These are phyloP conservation scores for Pseudomyrmex concolor DNA, from an alignment of 1,140 invertebrate genomes.

Conservation along the genomic window DNA sequence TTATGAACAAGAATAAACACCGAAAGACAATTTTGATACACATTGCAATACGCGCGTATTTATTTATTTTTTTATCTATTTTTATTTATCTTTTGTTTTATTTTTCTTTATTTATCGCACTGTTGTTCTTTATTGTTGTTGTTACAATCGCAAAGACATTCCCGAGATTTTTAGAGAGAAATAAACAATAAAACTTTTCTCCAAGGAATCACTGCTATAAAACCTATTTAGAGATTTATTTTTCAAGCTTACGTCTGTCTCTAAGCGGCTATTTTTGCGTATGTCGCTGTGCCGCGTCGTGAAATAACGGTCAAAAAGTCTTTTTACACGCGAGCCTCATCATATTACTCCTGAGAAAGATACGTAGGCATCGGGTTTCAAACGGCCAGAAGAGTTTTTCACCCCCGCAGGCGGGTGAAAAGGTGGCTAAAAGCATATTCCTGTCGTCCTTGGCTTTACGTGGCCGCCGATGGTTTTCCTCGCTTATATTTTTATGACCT, in stretches of 20 bases:
- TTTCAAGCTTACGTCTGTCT: slow-evolving; percentile 7
- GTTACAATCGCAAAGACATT: slow-evolving; percentile 4
- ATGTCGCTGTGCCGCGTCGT: background rate
- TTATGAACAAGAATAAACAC: background rate
- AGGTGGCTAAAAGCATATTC: slow-evolving; percentile 78
- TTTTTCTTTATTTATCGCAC: background rate
- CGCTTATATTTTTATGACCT: slow-evolving; percentile 75
- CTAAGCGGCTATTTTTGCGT: background rate
- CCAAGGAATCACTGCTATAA: background rate
- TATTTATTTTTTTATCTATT: slow-evolving; percentile 19
- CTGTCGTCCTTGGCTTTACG: slow-evolving; percentile 77
- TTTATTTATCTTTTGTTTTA: slow-evolving; percentile 30
- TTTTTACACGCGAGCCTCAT: slow-evolving; percentile 8
- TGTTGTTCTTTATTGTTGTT: slow-evolving; percentile 18
- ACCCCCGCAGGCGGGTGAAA: slow-evolving; percentile 68
- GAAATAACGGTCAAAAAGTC: slow-evolving; percentile 17
- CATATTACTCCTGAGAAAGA: slow-evolving; percentile 19
- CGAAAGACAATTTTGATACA: background rate
- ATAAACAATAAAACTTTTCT: slow-evolving; percentile 28
- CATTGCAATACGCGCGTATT: background rate
- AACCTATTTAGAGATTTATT: slow-evolving; percentile 49
- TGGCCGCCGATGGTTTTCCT: slow-evolving; percentile 60
- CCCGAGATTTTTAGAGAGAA: background rate
- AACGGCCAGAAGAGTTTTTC: slow-evolving; percentile 60
- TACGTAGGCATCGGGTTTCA: slow-evolving; percentile 59